Base-by-base conservation (phyloP, 2,888 invertebrate genomes). In the Calliopum simillimum region DNA sequence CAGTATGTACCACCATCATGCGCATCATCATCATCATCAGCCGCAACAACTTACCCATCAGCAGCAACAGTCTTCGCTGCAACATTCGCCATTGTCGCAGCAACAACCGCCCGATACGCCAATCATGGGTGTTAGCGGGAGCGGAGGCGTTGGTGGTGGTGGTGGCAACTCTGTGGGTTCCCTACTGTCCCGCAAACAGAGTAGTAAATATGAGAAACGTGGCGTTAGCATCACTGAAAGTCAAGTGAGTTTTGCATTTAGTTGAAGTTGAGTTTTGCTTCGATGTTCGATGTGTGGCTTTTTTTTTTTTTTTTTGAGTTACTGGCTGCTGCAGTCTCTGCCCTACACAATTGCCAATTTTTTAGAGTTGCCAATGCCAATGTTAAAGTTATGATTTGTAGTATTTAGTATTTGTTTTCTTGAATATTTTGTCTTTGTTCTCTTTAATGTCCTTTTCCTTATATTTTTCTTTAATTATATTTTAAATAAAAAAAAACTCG, bases 131-230 rank as follows among this genome's bases (percentile, higher is more conserved):
- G 63, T n/a, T 73, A 25, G 70, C 76, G 44, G 77, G n/a, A 19
- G 49, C 13, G 58, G 33, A 13, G 68, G 53, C 46, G 69, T 55
- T 23, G 53, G 49, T 73, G 77, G 72, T 67, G 75, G 76, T 63
- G 56, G 68, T 73, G 77, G 77, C 70, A 75, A 23, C 65, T 23
- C 51, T 3, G 25, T 41, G n/a, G n/a, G 77, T 19, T 73, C 82
- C 64, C 76, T 80, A 73, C 75, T 85, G 77, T 84, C 86, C 77
- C 84, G 86, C 75, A 84, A 85, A 71, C 85, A 85, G 71, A 87
- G 87, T 75, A 86, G 84, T 76, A 85, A 87, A 80, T 86, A 86
- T 78, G 87, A 87, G 75, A 84, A 86, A 75, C 83, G 86, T 71
- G 80, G 81, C 73, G 85, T 87, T 74, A 85, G 84, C 80, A 85